Percentiles rank a stretch among this genome's conserved stretches.
Conservation (phyloP, 2,888 invertebrate genomes). For the Idaea biselata region DNA sequence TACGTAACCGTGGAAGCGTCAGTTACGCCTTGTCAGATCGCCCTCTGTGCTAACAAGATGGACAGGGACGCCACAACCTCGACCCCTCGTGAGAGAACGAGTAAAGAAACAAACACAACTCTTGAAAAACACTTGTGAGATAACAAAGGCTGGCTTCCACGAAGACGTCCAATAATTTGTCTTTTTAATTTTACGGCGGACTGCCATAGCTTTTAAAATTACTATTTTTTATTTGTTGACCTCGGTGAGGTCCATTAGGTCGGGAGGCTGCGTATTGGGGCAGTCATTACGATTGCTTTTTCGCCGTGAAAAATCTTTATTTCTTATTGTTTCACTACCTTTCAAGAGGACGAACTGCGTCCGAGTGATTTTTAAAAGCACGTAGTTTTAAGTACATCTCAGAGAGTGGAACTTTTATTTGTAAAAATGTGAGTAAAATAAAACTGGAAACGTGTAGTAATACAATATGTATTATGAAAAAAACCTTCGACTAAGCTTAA, state of each 20-base stretch:
- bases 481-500: constrained; percentile 67
- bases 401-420: constrained; percentile 8
- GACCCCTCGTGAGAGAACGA: constrained; percentile 49
- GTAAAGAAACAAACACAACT: constrained; percentile 70
- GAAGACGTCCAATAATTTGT: constrained; percentile 81
- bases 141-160: constrained; percentile 79
- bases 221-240: constrained; percentile 62
- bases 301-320: constrained; percentile 67
- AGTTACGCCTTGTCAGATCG: constrained; percentile 76
- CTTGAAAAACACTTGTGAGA: constrained; percentile 80
- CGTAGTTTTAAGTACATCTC: constrained; percentile 17
- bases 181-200: constrained; percentile 80
- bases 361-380: constrained; percentile 29
- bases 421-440: constrained; percentile 35
- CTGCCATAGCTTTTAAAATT: constrained; percentile 75
- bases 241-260: constrained; percentile 70
- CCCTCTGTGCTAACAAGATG: constrained; percentile 73
- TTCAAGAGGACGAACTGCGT: constrained; percentile 44
- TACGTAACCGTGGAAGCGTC: constrained; percentile 74
- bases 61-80: constrained; percentile 62
- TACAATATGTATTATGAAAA: constrained; percentile 68
- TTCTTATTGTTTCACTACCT: constrained; percentile 70
- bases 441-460: constrained; percentile 59
- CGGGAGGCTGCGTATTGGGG: constrained; percentile 62
- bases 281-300: constrained; percentile 64